Conservation (phyloP, 2,888 invertebrate species). For the Temnothorax unifasciatus region DNA sequence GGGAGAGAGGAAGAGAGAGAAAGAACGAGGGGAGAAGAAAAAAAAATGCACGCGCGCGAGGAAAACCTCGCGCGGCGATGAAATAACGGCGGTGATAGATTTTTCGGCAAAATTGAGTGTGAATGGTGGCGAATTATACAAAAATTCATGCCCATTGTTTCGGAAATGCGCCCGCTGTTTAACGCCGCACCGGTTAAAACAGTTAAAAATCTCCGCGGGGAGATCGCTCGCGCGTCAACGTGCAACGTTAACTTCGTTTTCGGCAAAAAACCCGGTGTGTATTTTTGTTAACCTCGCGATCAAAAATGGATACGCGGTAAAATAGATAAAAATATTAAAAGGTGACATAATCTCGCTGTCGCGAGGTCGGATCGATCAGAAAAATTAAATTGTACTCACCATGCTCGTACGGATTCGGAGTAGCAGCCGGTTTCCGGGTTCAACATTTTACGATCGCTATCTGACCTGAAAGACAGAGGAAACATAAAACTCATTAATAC, state of each 20-base stretch:
- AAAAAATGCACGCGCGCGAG: slow-evolving; percentile 11
- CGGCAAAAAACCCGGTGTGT: neutral
- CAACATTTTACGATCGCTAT: slow-evolving; percentile 85
- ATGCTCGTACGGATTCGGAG: slow-evolving; percentile 84
- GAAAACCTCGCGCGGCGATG: slow-evolving; percentile 13
- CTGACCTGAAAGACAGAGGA: slow-evolving; percentile 80
- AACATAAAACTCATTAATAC: neutral
- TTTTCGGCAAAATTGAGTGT: slow-evolving; percentile 49
- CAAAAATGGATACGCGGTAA: neutral
- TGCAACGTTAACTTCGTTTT: slow-evolving; percentile 30
- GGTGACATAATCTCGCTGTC: neutral
- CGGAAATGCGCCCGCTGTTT: slow-evolving; percentile 43
- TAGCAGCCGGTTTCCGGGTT: slow-evolving; percentile 85
- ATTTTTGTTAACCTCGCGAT: slow-evolving; percentile 3
- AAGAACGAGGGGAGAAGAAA: neutral
- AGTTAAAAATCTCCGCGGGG: slow-evolving; percentile 26
- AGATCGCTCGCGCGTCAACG: slow-evolving; percentile 28
- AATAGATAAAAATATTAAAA: neutral
- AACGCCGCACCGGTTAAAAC: slow-evolving; percentile 37
- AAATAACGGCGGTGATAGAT: slow-evolving; percentile 38
- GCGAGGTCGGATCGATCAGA: neutral
- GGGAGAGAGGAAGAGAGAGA: neutral
- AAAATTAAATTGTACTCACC: slow-evolving; percentile 78
- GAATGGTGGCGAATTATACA: slow-evolving; percentile 40
- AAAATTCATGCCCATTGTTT: slow-evolving; percentile 37